Evolutionary conservation across 2,113 vertebrate genomes (phyloP), one percentile per base, ranked within the genome.

Genomic region (Gorsachius goisagi): DNA sequence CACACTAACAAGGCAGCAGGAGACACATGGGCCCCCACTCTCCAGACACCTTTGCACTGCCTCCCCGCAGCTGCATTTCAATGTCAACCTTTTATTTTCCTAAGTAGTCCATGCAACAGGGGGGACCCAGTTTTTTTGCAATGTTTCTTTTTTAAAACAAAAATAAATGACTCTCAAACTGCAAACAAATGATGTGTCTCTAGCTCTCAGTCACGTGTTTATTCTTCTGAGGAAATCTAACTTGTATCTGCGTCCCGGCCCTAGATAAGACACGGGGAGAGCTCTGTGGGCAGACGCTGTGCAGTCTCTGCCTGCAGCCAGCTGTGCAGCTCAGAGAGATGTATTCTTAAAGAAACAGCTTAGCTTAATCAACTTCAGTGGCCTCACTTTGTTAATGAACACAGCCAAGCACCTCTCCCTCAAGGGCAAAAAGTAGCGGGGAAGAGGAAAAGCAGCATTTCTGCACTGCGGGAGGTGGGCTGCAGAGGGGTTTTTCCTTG

Each of bases 161-260:
- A 96, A 95, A 92, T 93, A 97, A 96, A 96, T 52, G 0, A 77
- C 76, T 89, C 55, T 50, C 28, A 27, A 92, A 75, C 80, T 78
- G 71, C 79, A 77, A 81, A 89, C 49, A 88, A 93, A 68, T 11
- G 16, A 50, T 3, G 5, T 59, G 24, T 83, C 44, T 90, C 62
- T 17, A 5, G 67, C 45, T 56, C 74, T 84, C 21, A 16, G 64
- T 77, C n/a, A 1, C 66, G 58, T 91, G 93, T 95, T 95, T 96
- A 39, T 94, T 95, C 93, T 90, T 27, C 18, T 75, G 84, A 72
- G 60, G 74, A 95, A 82, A 63, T 89, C 39, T 90, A 83, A 77
- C 63, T 63, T 84, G 26, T 88, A 35, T 69, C 69, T 79, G 37
- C 6, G 9, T 68, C 79, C 73, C 91, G 69, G 87, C 66, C 44